A percentile compares a stretch with the other conserved stretches of the same genome.
phyloP scores from a whole-genome alignment of 2,888 invertebrate species.

The Leucophenga montana region DNA sequence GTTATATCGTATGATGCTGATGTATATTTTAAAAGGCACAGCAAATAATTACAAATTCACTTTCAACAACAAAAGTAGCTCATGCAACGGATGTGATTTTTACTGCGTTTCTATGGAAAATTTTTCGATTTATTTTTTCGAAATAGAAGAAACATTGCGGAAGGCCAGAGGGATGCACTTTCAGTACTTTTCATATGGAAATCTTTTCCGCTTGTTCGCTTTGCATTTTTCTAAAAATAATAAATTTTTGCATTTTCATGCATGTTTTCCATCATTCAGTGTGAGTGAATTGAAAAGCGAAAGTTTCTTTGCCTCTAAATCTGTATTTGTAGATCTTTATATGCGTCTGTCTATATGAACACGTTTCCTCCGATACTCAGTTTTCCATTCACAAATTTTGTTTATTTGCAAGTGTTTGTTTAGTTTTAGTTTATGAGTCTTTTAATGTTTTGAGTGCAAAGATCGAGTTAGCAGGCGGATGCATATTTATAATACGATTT shows the following conservation, averaged over 20 bases:
- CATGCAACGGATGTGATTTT: constrained; percentile 13
- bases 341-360: no score
- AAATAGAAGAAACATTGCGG: background rate
- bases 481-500: no score
- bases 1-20: background rate
- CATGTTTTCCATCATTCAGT: constrained; percentile 16
- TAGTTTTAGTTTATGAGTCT: no score
- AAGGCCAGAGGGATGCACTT: background rate
- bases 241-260: constrained; percentile 1
- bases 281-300: constrained; percentile 23
- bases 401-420: no score
- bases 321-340: no score
- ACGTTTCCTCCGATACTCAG: no score
- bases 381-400: no score
- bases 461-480: no score
- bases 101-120: constrained; percentile 20
- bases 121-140: background rate
- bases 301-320: constrained; percentile 8
- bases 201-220: background rate
- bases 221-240: background rate
- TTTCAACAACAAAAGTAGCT: constrained; percentile 1
- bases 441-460: no score
- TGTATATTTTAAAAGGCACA: background rate
- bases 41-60: background rate
- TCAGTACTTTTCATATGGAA: constrained; percentile 1